Percentiles rank a stretch among this genome's conserved stretches.
phyloP scores from a whole-genome alignment of 2,888 invertebrate genomes.

The Macrosoma leucophasiata region DNA sequence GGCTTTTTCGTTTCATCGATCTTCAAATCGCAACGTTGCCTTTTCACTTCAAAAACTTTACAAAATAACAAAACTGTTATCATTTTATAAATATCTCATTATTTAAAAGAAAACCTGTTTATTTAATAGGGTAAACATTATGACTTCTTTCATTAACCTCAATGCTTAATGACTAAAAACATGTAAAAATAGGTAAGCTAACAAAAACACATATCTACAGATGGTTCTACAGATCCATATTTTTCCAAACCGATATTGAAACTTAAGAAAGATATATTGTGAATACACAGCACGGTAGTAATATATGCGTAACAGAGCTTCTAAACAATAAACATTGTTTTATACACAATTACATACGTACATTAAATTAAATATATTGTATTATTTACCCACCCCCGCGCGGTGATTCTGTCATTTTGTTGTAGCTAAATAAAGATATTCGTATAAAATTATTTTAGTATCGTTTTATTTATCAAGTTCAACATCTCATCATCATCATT shows the following conservation, averaged over 20 bases:
- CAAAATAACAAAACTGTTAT: no score
- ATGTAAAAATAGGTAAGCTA: neutral
- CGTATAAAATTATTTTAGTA: constrained; percentile 38
- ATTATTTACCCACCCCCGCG: constrained; percentile 46
- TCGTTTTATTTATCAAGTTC: no score
- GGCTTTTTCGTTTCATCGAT: no score
- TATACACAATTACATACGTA: constrained; percentile 58
- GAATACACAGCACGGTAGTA: constrained; percentile 72
- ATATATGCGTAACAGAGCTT: constrained; percentile 74
- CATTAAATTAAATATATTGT: constrained; percentile 35
- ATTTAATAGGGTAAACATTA: no score
- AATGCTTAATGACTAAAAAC: no score
- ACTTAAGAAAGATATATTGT: constrained; percentile 41
- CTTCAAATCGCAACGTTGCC: no score
- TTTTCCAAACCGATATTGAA: constrained; percentile 59
- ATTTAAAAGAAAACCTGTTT: no score
- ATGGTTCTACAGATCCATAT: neutral
- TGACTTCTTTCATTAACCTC: no score
- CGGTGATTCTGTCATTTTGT: constrained; percentile 55
- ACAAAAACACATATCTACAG: neutral
- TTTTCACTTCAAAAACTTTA: no score
- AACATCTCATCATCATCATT: no score
- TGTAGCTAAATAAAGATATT: constrained; percentile 72
- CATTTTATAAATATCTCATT: no score
- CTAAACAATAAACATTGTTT: constrained; percentile 61